phyloP scores from a whole-genome alignment of 2,888 invertebrate genomes.

The Furcula furcula region DNA sequence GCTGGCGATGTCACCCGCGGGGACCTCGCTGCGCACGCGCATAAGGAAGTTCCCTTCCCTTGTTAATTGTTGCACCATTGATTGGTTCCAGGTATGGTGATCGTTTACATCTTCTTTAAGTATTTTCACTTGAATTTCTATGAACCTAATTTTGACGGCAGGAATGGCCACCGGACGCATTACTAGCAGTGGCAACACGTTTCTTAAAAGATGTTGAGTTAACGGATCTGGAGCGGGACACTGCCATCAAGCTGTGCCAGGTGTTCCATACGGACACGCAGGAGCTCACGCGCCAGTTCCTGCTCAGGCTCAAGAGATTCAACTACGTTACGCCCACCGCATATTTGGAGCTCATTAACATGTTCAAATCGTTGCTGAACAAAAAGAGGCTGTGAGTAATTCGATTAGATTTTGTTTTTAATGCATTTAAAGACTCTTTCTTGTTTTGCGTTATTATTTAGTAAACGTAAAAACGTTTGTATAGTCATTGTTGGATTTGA shows the following conservation, averaged over 20 bases:
- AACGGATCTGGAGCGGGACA: constrained; percentile 86
- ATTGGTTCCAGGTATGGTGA: constrained; percentile 92
- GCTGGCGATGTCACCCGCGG: constrained; percentile 95
- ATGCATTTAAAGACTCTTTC: too few species aligned
- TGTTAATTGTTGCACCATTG: constrained; percentile 97
- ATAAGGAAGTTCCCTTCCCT: constrained; percentile 95
- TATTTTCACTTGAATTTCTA: not conserved
- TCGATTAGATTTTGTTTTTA: too few species aligned
- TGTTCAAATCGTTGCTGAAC: constrained; percentile 90
- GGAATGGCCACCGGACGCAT: constrained; percentile 96
- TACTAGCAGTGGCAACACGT: constrained; percentile 92
- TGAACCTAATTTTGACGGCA: constrained; percentile 41
- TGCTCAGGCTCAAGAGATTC: constrained; percentile 83
- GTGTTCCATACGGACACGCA: constrained; percentile 93
- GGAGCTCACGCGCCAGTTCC: constrained; percentile 84
- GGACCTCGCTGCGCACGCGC: constrained; percentile 90
- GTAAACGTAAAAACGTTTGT: too few species aligned
- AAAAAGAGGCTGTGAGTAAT: constrained; percentile 87
- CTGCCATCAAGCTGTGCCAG: constrained; percentile 94
- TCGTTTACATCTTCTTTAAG: not conserved
- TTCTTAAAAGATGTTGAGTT: constrained; percentile 92
- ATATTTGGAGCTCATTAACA: constrained; percentile 94
- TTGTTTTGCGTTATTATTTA: too few species aligned
- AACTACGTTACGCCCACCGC: constrained; percentile 97
- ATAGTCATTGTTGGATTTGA: too few species aligned